Evolutionary conservation across 2,888 invertebrate genomes (phyloP).

Genomic region (Patella caerulea): DNA sequence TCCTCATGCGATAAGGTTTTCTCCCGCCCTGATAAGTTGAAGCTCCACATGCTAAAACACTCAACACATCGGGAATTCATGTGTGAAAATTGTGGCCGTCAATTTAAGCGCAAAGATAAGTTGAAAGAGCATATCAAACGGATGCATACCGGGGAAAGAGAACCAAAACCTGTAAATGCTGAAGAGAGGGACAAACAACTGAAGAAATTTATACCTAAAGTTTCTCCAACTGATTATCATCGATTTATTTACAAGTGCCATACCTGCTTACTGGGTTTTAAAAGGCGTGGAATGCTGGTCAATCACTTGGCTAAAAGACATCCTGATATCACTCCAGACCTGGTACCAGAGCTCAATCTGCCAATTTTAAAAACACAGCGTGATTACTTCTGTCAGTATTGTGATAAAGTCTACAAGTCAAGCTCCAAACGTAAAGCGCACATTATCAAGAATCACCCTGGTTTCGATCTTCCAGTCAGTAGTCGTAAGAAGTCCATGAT

Average conservation of each 20-base stretch:
- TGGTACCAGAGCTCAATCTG: constrained; percentile 81
- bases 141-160: constrained; percentile 76
- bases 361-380: constrained; percentile 84
- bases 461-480: constrained; percentile 77
- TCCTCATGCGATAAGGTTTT: constrained; percentile 80
- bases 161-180: constrained; percentile 50
- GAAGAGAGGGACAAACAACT: constrained; percentile 32
- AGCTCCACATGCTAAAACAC: constrained; percentile 81
- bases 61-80: constrained; percentile 80
- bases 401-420: constrained; percentile 84
- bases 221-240: constrained; percentile 79
- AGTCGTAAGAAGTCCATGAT: constrained; percentile 42
- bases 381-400: constrained; percentile 88
- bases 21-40: constrained; percentile 80
- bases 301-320: constrained; percentile 85
- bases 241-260: constrained; percentile 84
- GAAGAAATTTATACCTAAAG: constrained; percentile 77
- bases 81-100: constrained; percentile 83
- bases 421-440: constrained; percentile 88
- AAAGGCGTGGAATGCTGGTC: constrained; percentile 87
- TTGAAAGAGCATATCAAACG: constrained; percentile 81
- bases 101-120: constrained; percentile 80
- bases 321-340: constrained; percentile 77
- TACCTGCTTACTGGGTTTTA: constrained; percentile 82
- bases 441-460: constrained; percentile 87